A percentile compares a stretch with the other conserved stretches of the same genome.
Evolutionary conservation across 1,140 invertebrate genomes (phyloP).

Genomic region (Phenacoccus solenopsis): DNA sequence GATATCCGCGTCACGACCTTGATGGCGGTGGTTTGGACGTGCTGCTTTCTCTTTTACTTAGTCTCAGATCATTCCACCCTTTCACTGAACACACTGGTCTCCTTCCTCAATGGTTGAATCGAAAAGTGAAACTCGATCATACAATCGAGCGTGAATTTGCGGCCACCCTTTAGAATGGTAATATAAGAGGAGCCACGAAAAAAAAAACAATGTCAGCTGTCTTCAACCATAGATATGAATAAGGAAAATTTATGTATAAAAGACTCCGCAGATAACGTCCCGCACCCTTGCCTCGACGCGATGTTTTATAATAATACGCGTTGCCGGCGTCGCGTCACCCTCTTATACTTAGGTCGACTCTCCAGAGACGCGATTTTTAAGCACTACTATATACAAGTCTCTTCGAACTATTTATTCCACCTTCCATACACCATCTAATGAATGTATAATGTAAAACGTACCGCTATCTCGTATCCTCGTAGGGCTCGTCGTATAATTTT

Average conservation of each 20-base stretch:
- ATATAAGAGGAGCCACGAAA: too few species aligned
- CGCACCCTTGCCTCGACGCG: too few species aligned
- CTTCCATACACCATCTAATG: background rate
- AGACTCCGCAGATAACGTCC: background rate
- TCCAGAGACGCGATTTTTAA: background rate
- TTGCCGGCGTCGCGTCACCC: too few species aligned
- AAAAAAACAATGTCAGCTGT: constrained; percentile 1
- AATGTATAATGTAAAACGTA: background rate
- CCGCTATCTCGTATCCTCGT: too few species aligned
- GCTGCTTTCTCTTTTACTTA: background rate
- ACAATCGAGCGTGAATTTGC: background rate
- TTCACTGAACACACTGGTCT: background rate
- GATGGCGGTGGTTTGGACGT: too few species aligned
- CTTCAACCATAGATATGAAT: background rate
- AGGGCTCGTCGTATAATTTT: too few species aligned
- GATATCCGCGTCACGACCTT: too few species aligned
- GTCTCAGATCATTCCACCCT: background rate
- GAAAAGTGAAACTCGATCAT: background rate
- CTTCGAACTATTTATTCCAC: background rate
- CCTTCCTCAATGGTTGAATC: background rate
- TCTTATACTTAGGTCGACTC: too few species aligned
- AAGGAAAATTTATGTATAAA: background rate
- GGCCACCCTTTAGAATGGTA: background rate
- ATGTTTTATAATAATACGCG: too few species aligned
- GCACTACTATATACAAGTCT: background rate